These are phyloP conservation scores for Macrotis lagotis DNA, from an alignment of 2,113 vertebrate species.

Conservation along the genomic window DNA sequence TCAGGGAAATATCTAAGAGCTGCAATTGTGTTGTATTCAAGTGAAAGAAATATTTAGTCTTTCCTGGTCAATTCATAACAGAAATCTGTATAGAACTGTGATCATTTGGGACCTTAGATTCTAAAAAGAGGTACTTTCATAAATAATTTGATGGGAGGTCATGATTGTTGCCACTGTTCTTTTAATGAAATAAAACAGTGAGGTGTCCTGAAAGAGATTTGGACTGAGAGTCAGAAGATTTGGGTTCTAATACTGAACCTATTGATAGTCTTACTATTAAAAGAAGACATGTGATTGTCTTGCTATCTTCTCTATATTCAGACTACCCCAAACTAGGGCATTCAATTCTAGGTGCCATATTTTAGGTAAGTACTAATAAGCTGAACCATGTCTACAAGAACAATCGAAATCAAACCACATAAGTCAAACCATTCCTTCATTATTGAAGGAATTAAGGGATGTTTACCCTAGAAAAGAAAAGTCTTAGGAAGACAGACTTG, in stretches of 20 bases:
- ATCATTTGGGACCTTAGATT: not conserved
- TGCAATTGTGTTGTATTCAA: not conserved
- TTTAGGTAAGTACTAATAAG: not conserved
- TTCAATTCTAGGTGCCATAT: not conserved
- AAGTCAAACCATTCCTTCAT: no score
- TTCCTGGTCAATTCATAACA: not conserved
- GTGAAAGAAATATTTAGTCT: slow-evolving; percentile 24
- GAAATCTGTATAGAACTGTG: not conserved
- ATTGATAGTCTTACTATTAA: not conserved
- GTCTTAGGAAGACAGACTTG: not conserved
- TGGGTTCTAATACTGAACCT: not conserved
- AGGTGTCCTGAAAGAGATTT: not conserved
- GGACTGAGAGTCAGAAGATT: not conserved
- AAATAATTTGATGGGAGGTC: not conserved
- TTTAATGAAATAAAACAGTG: not conserved
- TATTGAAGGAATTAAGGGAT: not conserved
- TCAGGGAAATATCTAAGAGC: slow-evolving; percentile 17
- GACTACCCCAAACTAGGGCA: not conserved
- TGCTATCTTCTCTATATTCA: not conserved
- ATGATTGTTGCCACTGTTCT: not conserved
- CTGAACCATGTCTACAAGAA: not conserved
- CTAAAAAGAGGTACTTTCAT: not conserved
- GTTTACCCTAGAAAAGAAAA: not conserved
- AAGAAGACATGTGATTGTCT: not conserved
- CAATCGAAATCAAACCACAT: not conserved